These are phyloP conservation scores for Silurus asotus DNA, from an alignment of 2,113 vertebrate species.

Conservation along the genomic window DNA sequence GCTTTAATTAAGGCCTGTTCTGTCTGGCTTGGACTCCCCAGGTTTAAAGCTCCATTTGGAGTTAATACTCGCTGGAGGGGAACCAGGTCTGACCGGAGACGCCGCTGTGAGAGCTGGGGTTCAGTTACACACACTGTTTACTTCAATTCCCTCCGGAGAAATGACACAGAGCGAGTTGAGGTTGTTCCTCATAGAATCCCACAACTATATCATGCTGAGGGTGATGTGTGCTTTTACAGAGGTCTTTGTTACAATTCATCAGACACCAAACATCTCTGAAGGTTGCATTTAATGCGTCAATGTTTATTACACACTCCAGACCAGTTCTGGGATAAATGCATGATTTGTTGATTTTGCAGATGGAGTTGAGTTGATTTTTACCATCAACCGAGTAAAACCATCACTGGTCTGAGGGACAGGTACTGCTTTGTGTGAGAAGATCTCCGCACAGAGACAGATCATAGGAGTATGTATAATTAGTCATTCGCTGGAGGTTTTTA, in stretches of 20 bases:
- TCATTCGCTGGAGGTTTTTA: not conserved
- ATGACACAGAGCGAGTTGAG: not conserved
- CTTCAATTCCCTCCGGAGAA: not conserved
- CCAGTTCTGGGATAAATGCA: not conserved
- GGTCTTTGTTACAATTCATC: not conserved
- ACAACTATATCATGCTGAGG: not conserved
- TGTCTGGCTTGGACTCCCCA: constrained; percentile 26
- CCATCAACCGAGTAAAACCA: not conserved
- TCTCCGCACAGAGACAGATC: not conserved
- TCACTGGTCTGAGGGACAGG: not conserved
- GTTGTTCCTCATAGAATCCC: not conserved
- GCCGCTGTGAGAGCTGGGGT: not conserved
- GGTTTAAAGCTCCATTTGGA: constrained; percentile 32
- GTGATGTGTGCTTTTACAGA: not conserved
- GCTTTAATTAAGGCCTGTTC: constrained; percentile 42
- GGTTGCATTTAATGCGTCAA: not conserved
- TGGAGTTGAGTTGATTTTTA: not conserved
- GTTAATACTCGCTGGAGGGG: constrained; percentile 30
- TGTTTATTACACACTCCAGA: not conserved
- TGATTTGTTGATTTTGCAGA: not conserved
- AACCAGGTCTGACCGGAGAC: constrained; percentile 42
- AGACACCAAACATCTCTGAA: not conserved
- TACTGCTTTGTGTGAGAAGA: not conserved
- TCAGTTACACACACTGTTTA: constrained; percentile 19
- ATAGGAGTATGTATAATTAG: not conserved